Evolutionary conservation across 1,140 invertebrate species (phyloP), one percentile per base, ranked within the genome.

Genomic region (Aradophagus sp.): DNA sequence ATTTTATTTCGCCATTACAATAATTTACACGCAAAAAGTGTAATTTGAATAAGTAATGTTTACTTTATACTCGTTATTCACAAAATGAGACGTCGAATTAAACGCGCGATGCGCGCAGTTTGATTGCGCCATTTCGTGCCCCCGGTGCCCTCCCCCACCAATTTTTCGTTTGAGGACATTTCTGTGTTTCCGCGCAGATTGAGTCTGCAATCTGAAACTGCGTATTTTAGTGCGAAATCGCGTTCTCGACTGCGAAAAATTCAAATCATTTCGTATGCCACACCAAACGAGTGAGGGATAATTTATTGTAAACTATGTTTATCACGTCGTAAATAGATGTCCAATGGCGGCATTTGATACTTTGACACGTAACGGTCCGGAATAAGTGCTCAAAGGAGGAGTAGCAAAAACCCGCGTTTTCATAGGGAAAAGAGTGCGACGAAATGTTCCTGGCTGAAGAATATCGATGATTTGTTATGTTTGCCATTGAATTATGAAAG

Each of bases 291-390:
- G 31, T 17, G 27, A 41, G 42, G 29, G 39, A 61, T 61, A 55
- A 69, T 69, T 69, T 39, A 42, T 61, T 53, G 50, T 69, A 69
- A 69, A 69, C 34, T 17, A 55, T 50, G 65, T 63, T 71, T 71
- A 59, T 71, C 39, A 45, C 52, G 20, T 61, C 48, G 55, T 63
- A 71, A 71, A 65, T 53, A 71, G 41, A 55, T 52, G 36, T 26
- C 47, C 48, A 63, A 70, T 65, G 20, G 38, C 26, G 45, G 52
- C 19, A 63, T 63, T 56, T 70, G 67, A 70, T 70, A 63, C 66
- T 70, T 44, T 50, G 50, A 48, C 48, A 39, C 34, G 17, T 70
- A 70, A 70, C 66, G 66, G 66, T 62, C 4, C 39, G n/a, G n/a
- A 7, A 15, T 39, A 23, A 32, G 29, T 41, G 34, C 45, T 44